Conservation (phyloP, 2,888 invertebrate genomes). For the Willowsia nigromaculata region DNA sequence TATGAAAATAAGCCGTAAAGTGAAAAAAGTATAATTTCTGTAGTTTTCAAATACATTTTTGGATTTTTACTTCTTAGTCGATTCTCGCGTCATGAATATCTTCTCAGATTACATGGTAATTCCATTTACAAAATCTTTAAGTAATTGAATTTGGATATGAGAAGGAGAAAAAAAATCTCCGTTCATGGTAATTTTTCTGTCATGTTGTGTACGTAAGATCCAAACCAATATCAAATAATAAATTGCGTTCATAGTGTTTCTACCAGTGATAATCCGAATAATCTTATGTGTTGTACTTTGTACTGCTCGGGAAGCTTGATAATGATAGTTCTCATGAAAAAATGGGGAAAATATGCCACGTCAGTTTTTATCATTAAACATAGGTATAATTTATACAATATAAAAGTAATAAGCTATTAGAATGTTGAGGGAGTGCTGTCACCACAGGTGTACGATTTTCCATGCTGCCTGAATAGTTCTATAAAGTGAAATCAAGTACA, state of each 20-base stretch:
- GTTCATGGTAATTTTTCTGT: background rate
- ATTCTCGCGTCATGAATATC: constrained; percentile 22
- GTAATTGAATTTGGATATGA: background rate
- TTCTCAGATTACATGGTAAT: constrained; percentile 29
- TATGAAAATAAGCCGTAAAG: no score
- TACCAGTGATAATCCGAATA: no score
- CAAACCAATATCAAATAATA: background rate
- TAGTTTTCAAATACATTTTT: no score
- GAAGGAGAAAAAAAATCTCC: background rate
- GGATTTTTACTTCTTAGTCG: no score
- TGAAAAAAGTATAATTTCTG: no score
- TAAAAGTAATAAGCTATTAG: background rate
- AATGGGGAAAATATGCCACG: constrained; percentile 40
- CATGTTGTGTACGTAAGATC: background rate
- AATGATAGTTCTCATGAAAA: constrained; percentile 58
- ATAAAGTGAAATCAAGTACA: background rate
- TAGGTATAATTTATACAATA: background rate
- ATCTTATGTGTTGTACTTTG: background rate
- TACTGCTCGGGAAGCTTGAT: constrained; percentile 51
- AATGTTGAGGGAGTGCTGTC: constrained; percentile 13
- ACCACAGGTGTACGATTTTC: constrained; percentile 67
- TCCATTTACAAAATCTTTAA: background rate
- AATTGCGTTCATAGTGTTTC: background rate
- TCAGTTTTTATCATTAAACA: background rate
- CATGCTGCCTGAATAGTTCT: constrained; percentile 51